Conservation (phyloP, 37 sponge, comb jelly and placozoan genomes). For the Axinella damicornis region DNA sequence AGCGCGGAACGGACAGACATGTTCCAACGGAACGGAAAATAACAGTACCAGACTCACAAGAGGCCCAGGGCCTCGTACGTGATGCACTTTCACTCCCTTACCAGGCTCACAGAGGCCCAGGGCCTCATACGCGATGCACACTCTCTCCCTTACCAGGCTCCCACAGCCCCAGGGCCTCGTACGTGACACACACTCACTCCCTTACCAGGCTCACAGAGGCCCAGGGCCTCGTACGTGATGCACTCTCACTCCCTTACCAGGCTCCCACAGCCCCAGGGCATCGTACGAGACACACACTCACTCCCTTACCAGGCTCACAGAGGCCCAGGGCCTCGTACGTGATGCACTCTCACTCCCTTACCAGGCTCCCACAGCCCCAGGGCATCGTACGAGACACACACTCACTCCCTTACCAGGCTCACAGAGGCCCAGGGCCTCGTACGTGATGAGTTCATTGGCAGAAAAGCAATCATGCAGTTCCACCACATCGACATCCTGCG, state of each 20-base stretch:
- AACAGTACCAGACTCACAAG: too few species aligned
- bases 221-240: slow-evolving; percentile 94
- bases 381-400: neutral
- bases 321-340: slow-evolving; percentile 95
- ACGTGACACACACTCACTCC: too few species aligned
- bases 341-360: slow-evolving; percentile 25
- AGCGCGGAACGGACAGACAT: too few species aligned
- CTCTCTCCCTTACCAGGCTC: too few species aligned
- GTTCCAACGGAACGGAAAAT: too few species aligned
- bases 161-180: too few species aligned
- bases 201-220: slow-evolving; percentile 85
- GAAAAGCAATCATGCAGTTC: slow-evolving; percentile 97
- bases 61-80: too few species aligned
- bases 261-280: neutral
- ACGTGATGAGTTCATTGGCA: slow-evolving; percentile 92
- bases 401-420: slow-evolving; percentile 57
- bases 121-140: too few species aligned
- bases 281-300: too few species aligned
- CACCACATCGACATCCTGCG: slow-evolving; percentile 85
- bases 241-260: too few species aligned
- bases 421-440: slow-evolving; percentile 95
- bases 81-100: too few species aligned
- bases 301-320: slow-evolving; percentile 79
- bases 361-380: neutral
- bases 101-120: too few species aligned